Conservation (phyloP, 2,113 vertebrate genomes). For the Hemibagrus wyckioides region DNA sequence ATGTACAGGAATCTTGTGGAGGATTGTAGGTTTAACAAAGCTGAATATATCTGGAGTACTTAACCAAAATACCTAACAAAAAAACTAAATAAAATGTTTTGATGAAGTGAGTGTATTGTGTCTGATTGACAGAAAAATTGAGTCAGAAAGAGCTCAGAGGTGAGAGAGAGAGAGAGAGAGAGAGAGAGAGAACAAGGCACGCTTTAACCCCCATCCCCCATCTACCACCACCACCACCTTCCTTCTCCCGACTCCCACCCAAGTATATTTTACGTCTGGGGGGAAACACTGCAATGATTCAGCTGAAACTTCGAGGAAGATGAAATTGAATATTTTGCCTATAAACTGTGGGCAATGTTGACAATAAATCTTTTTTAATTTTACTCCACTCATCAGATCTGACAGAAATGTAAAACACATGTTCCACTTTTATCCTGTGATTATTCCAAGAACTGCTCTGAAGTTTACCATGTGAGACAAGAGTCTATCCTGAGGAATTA, state of each 20-base stretch:
- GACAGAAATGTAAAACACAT: background rate
- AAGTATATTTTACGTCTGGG: background rate
- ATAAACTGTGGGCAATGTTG: conserved; percentile 14
- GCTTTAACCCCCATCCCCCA: background rate
- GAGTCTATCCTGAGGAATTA: background rate
- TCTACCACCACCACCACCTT: background rate
- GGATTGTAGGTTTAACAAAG: background rate
- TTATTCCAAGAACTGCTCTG: conserved; percentile 16
- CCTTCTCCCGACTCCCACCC: background rate
- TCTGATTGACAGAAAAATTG: background rate
- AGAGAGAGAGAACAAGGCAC: background rate
- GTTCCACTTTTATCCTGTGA: background rate
- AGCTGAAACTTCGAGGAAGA: conserved; percentile 1
- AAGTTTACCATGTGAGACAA: background rate
- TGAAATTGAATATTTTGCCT: conserved; percentile 21
- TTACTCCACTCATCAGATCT: background rate
- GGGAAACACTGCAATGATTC: background rate
- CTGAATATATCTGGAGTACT: background rate
- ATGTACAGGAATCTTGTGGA: background rate
- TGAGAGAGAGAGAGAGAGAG: background rate
- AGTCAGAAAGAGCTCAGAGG: background rate
- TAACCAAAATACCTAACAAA: background rate
- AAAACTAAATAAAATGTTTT: background rate
- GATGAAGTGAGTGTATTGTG: background rate
- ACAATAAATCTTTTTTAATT: conserved; percentile 6